Evolutionary conservation across 2,113 vertebrate genomes (phyloP).

Genomic region (Cromileptes altivelis): DNA sequence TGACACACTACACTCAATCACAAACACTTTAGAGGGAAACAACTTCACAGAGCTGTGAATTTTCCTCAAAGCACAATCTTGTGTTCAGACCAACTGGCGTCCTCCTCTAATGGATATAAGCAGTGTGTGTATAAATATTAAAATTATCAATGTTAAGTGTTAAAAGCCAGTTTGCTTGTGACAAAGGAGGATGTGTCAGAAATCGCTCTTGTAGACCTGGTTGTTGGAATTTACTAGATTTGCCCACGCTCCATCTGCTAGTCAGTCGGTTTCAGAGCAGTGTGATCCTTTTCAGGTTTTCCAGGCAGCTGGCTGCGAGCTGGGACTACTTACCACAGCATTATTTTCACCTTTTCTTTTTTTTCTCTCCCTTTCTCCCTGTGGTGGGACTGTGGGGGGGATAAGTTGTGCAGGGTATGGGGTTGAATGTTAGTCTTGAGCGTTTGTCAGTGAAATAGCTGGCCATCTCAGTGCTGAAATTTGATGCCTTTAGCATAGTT

Average conservation of each 20-base stretch:
- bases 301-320: slow-evolving; percentile 53
- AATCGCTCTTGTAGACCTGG: slow-evolving; percentile 47
- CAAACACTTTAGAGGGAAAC: not conserved
- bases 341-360: slow-evolving; percentile 80
- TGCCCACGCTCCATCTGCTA: slow-evolving; percentile 68
- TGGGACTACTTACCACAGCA: slow-evolving; percentile 87
- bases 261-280: slow-evolving; percentile 51
- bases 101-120: not conserved
- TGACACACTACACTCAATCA: not conserved
- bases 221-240: slow-evolving; percentile 67
- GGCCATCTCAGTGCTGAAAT: slow-evolving; percentile 52
- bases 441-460: slow-evolving; percentile 66
- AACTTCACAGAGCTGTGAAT: slow-evolving; percentile 14
- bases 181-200: slow-evolving; percentile 51
- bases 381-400: slow-evolving; percentile 82
- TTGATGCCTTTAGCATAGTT: slow-evolving; percentile 27
- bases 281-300: slow-evolving; percentile 76
- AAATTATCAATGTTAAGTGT: slow-evolving; percentile 21
- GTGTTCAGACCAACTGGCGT: not conserved
- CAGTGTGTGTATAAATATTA: slow-evolving; percentile 28
- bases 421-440: slow-evolving; percentile 72
- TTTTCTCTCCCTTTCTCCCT: slow-evolving; percentile 56
- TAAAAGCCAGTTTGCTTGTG: slow-evolving; percentile 37
- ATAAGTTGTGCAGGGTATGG: slow-evolving; percentile 80
- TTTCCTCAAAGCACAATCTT: slow-evolving; percentile 1